Evolutionary conservation across 2,797 vertebrate genomes (phyloP), one percentile per base, ranked within the genome.

Genomic region (Tinamus major): DNA sequence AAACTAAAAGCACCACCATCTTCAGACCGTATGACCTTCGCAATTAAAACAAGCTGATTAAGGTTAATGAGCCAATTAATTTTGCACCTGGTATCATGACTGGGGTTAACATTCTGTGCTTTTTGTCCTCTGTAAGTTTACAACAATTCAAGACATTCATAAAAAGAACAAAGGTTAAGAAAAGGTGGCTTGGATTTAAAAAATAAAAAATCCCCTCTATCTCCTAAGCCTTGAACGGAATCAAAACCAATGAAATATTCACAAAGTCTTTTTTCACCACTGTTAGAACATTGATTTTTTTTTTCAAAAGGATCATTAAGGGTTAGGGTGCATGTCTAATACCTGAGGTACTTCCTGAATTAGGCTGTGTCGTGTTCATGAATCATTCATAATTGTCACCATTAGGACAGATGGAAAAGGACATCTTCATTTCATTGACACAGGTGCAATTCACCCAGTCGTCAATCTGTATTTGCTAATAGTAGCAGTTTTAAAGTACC

Each of bases 31-130:
- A 37, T 86, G 93, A 95, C 92, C 87, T 96, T 95, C 69, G 65
- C 41, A 92, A 91, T 74, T 88, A 88, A 86, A 87, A 46, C 23
- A 89, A 84, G 39, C 42, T 88, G 56, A 93, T 94, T 91, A 95
- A 74, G 64, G 76, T 79, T 96, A 96, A 95, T 89, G 51, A 95
- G 88, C 67, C 64, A 61, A 95, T 96, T 94, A 59, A 84, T 94
- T 92, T 91, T 92, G 78, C 65, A 61, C 63, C 64, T 91, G 71
- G 65, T 68, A 82, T 29, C 65, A 70, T 37, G n/a, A 79, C 56
- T 61, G 84, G 31, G 69, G 55, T 20, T 65, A 68, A 79, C 46
- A 72, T 72, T 85, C 42, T 77, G 53, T 42, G 61, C 29, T 78
- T 82, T 72, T 74, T 78, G 33, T 56, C 48, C 64, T 58, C 59